A percentile compares a stretch with the other conserved stretches of the same genome.
These are phyloP conservation scores for Ormyrus labotus DNA, from an alignment of 2,888 invertebrate species.

Conservation along the genomic window DNA sequence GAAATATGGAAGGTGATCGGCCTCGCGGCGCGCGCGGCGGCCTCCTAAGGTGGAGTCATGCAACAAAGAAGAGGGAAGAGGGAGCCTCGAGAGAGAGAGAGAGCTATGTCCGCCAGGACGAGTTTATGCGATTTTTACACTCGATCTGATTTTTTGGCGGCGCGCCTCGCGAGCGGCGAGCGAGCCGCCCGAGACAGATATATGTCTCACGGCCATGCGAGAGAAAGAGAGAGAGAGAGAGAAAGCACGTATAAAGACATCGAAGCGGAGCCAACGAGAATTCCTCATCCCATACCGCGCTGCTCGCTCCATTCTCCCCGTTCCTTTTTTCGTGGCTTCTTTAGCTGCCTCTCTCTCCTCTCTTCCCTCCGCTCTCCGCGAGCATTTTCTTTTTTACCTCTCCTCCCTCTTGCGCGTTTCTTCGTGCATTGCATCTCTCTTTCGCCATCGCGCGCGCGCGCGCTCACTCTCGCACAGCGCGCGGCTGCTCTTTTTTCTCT, in stretches of 20 bases:
- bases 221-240: slow-evolving; percentile 74
- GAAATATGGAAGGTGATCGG: slow-evolving; percentile 72
- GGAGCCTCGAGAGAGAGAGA: slow-evolving; percentile 30
- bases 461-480: slow-evolving; percentile 47
- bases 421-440: slow-evolving; percentile 14
- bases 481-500: slow-evolving; percentile 41
- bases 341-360: slow-evolving; percentile 35
- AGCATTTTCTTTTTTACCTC: slow-evolving; percentile 33
- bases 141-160: slow-evolving; percentile 72
- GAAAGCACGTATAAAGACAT: slow-evolving; percentile 76
- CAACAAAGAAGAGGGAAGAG: slow-evolving; percentile 57
- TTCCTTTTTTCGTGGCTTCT: slow-evolving; percentile 50
- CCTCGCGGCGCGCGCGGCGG: slow-evolving; percentile 59
- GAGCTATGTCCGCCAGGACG: slow-evolving; percentile 67
- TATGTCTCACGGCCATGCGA: slow-evolving; percentile 73
- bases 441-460: not conserved
- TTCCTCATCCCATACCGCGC: slow-evolving; percentile 74
- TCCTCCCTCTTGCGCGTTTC: slow-evolving; percentile 1
- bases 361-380: not conserved
- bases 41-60: slow-evolving; percentile 65
- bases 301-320: slow-evolving; percentile 9
- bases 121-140: slow-evolving; percentile 73
- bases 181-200: slow-evolving; percentile 61
- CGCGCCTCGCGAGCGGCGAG: slow-evolving; percentile 70
- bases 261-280: slow-evolving; percentile 75